Evolutionary conservation across 23 tunicate species (phyloP).

Genomic region (Trididemnum miniatum): DNA sequence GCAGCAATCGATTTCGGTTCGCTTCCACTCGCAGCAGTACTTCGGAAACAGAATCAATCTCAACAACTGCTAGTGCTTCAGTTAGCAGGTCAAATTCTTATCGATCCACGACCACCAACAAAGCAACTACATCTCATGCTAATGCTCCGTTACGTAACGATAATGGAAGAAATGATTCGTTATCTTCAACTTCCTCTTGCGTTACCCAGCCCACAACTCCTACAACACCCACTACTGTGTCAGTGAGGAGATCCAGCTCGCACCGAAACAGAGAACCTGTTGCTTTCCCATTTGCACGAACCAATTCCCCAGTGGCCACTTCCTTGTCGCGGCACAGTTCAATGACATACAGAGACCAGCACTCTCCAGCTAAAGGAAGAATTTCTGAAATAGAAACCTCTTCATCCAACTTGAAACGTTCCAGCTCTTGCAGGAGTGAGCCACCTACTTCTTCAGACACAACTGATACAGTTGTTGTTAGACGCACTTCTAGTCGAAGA

Average conservation of each 20-base stretch:
- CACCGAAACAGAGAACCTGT: background rate
- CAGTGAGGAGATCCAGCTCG: conserved; percentile 9
- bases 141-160: background rate
- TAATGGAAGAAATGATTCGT: background rate
- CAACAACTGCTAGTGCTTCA: background rate
- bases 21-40: conserved; percentile 10
- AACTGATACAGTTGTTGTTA: background rate
- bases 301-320: background rate
- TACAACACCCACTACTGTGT: background rate
- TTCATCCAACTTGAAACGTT: background rate
- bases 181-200: background rate
- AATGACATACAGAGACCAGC: background rate
- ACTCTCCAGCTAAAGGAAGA: background rate
- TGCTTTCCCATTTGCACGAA: background rate
- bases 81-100: background rate
- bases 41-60: background rate
- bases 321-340: conserved; percentile 14
- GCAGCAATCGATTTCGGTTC: background rate
- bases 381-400: background rate
- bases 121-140: background rate
- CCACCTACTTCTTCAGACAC: background rate
- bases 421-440: background rate
- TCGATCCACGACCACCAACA: background rate
- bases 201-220: background rate
- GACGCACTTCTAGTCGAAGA: background rate